Evolutionary conservation across 2,797 vertebrate genomes (phyloP), one percentile per base, ranked within the genome.

Genomic region (Limosa lapponica): DNA sequence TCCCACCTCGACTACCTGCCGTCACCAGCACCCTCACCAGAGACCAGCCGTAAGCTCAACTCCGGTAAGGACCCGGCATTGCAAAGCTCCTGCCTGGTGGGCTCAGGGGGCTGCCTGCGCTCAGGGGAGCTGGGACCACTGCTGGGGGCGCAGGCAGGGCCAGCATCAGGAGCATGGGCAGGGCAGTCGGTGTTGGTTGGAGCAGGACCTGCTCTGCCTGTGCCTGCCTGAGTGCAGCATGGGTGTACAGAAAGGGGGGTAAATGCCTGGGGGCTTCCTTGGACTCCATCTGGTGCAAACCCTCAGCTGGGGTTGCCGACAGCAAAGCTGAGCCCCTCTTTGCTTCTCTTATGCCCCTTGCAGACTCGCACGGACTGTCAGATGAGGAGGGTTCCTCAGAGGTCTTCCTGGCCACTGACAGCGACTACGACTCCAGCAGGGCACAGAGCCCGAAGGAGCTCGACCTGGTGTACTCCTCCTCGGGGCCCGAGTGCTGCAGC

Each of bases 371-470:
- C 0, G 97, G 96, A 61, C 87, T 97, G 54, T 99, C 99, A 0
- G 99, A 99, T 8, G 99, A 99, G 82, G 99, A 99, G 72, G 98
- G 98, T 79, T 99, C 99, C 11, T 99, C 99, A 0, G 99, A 99
- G 96, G 99, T 99, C 94, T 99, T 99, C 97, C 98, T 99, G 96
- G 98, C 99, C 82, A 99, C 99, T 0, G 99, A 99, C 95, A 99
- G 99, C 0, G 99, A 99, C 97, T 99, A 99, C 5, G 99, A 99
- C 97, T 99, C 99, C 71, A 99, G 99, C 93, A 98, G 98, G 12
- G 98, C 99, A 1, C 99, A 99, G 93, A 99, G 99, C 94, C 99
- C 99, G 0, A 98, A 98, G 32, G 99, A 99, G 94, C 97, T 99
- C 7, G 99, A 99, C 97, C 98, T 99, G 65, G 87, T 99, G n/a